Base-by-base conservation (phyloP, 2,113 vertebrate species). In the Egretta garzetta region DNA sequence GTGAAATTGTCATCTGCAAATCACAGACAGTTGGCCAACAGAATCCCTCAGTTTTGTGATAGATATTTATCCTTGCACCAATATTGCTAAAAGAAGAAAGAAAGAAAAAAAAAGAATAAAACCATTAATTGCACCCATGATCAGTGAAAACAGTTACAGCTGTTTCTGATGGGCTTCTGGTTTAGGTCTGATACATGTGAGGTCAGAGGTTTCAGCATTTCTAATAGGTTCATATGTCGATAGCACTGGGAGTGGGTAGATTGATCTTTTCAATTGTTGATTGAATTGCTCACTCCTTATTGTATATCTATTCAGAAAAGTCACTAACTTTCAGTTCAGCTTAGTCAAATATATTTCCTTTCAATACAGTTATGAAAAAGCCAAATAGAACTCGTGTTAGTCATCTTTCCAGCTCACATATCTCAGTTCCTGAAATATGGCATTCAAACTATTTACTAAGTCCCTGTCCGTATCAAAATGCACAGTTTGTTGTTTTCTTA, bases 221-320 rank as follows among this genome's bases (percentile, higher is more conserved):
- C 64, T 67, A 28, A 33, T 6, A 67, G 2, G 1, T 56, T 68
- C 6, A 22, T 47, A 26, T 28, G 43, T 39, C 0, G 0, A 24
- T 83, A 43, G 15, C 5, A 28, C 6, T 64, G 39, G 7, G 23
- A 86, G 47, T 14, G 3, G 4, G 7, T 41, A 72, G 14, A 63
- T 32, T 39, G 10, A 35, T 56, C 15, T 6, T 79, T 89, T 79
- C 26, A 60, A 19, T 30, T 92, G 9, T 39, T 47, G 32, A 56
- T 23, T 33, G 62, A 88, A 33, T 33, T 88, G 5, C 10, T 72
- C 37, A 39, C 4, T 67, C 12, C 6, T 50, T 64, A 30, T 32
- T 76, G 9, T 28, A 72, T 60, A 88, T 86, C 66, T 60, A 14
- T 37, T 10, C 4, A n/a, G 22, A 49, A 85, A 86, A 84, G 28